These are phyloP conservation scores for Drosophila sturtevanti DNA, from an alignment of 1,140 invertebrate species.

Conservation along the genomic window DNA sequence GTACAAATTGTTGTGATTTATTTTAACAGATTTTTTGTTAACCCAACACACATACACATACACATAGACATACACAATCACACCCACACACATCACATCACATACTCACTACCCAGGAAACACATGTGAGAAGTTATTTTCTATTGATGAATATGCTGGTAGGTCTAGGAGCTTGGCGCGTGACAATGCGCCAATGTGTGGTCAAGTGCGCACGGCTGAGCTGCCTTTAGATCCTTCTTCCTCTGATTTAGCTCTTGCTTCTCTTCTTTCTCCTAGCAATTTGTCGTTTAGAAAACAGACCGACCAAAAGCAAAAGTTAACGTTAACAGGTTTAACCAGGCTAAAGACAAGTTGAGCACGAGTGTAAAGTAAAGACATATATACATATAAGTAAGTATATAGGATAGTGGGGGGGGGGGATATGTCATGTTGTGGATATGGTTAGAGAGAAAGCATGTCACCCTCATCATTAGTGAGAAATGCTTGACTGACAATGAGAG, in stretches of 20 bases:
- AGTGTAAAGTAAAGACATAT: slow-evolving; percentile 44
- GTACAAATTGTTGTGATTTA: slow-evolving; percentile 80
- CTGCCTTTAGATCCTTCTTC: slow-evolving; percentile 23
- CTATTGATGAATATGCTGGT: slow-evolving; percentile 78
- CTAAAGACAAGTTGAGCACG: slow-evolving; percentile 58
- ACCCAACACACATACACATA: slow-evolving; percentile 43
- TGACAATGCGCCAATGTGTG: slow-evolving; percentile 79
- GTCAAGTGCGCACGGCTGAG: slow-evolving; percentile 77
- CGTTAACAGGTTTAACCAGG: slow-evolving; percentile 78
- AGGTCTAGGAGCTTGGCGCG: slow-evolving; percentile 45
- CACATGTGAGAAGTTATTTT: slow-evolving; percentile 23
- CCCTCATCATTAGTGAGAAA: slow-evolving; percentile 71
- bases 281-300: slow-evolving; percentile 39
- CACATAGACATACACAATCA: background rate
- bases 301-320: slow-evolving; percentile 65
- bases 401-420: background rate
- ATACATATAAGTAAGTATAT: slow-evolving; percentile 27
- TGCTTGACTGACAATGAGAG: slow-evolving; percentile 64
- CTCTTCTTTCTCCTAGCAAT: slow-evolving; percentile 25
- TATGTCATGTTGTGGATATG: slow-evolving; percentile 22
- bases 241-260: slow-evolving; percentile 19
- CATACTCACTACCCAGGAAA: background rate
- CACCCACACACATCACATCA: background rate
- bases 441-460: slow-evolving; percentile 26
- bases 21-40: slow-evolving; percentile 80